These are phyloP conservation scores for Squalus acanthias DNA, from an alignment of 2,797 vertebrate genomes.

Conservation along the genomic window DNA sequence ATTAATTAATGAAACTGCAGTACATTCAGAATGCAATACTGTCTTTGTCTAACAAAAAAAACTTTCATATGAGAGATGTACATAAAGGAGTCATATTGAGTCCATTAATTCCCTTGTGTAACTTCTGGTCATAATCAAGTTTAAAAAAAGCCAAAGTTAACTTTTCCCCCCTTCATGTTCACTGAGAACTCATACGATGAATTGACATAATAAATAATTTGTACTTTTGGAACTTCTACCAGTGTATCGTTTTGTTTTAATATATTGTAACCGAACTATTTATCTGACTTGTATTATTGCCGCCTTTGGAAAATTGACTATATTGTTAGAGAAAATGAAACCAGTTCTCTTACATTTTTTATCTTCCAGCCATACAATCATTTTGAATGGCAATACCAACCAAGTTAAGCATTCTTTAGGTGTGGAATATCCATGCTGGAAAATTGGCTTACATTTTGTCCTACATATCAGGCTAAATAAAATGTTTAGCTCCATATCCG, in stretches of 20 bases:
- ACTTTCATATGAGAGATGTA: not conserved
- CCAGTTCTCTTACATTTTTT: not conserved
- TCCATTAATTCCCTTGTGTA: not conserved
- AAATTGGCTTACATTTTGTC: not conserved
- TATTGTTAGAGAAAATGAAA: not conserved
- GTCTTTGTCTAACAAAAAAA: not conserved
- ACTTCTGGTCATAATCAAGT: not conserved
- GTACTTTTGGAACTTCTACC: not conserved
- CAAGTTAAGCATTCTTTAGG: not conserved
- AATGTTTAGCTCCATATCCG: not conserved
- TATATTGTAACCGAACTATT: not conserved
- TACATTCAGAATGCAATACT: not conserved
- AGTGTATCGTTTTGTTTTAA: conserved; percentile 3
- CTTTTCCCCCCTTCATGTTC: not conserved
- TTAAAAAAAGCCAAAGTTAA: not conserved
- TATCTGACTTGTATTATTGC: not conserved
- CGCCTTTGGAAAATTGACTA: not conserved
- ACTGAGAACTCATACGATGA: not conserved
- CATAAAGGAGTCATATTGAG: not conserved
- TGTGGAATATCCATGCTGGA: not conserved
- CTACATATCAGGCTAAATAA: not conserved
- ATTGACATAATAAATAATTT: conserved; percentile 15
- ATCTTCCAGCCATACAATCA: not conserved
- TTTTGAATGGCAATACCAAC: not conserved
- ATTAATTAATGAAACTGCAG: not conserved